These are phyloP conservation scores for Merodon equestris DNA, from an alignment of 2,888 invertebrate species.

Conservation along the genomic window DNA sequence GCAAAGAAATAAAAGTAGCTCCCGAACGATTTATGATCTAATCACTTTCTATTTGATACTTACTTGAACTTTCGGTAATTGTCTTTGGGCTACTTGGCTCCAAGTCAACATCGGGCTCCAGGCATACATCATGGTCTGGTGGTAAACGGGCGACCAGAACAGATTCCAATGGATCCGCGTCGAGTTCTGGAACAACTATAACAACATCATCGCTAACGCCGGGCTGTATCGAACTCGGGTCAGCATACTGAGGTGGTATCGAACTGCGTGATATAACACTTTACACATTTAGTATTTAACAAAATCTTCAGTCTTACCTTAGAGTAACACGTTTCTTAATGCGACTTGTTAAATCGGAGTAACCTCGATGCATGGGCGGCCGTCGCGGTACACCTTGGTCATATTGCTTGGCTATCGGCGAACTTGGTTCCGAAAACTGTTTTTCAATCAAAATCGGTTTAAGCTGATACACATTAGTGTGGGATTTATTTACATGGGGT, in stretches of 20 bases:
- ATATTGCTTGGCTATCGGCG: conserved; percentile 84
- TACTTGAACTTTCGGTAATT: conserved; percentile 84
- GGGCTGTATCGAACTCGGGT: conserved; percentile 71
- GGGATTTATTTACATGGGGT: background rate
- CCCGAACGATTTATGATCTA: conserved; percentile 1
- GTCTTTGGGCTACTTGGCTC: conserved; percentile 81
- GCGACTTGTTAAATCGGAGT: conserved; percentile 88
- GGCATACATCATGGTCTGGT: conserved; percentile 71
- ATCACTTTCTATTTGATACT: conserved; percentile 61
- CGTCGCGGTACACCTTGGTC: conserved; percentile 73
- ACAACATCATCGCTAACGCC: conserved; percentile 79
- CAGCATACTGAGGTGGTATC: conserved; percentile 78
- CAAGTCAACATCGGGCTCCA: conserved; percentile 73
- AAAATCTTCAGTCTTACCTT: conserved; percentile 80
- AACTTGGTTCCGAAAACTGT: conserved; percentile 88
- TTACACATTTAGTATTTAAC: background rate
- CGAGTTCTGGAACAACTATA: conserved; percentile 80
- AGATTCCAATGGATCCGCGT: conserved; percentile 73
- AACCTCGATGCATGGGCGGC: conserved; percentile 84
- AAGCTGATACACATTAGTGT: conserved; percentile 74
- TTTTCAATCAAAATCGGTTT: conserved; percentile 87
- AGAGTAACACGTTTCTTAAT: conserved; percentile 92
- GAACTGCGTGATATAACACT: conserved; percentile 74
- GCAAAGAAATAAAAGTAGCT: conserved; percentile 44
- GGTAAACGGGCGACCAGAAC: conserved; percentile 70